Base-by-base conservation (phyloP, 1,140 invertebrate species). In the Pachyrhynchus sulphureomaculatus region DNA sequence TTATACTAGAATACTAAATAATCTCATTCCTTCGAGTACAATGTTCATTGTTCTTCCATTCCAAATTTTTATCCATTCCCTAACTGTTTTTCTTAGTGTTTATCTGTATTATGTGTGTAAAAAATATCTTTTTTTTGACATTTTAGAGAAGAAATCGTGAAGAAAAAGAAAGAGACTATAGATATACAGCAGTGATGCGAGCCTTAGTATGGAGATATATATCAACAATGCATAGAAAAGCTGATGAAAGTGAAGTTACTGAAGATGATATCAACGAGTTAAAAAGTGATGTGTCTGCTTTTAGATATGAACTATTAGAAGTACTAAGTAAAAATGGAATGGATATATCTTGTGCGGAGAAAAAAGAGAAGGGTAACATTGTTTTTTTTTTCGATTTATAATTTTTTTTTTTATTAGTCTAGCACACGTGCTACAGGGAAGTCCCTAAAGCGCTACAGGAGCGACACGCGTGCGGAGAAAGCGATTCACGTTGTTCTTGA, bases 261-360 rank as follows among this genome's bases (percentile, higher is more conserved):
- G 93, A 96, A 74, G 93, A 96, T 67, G 90, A 96, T 68, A 84
- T 96, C 42, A 95, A 94, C 67, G 94, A 97, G 78, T 83, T 97
- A 0, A 96, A 96, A 74, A 87, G 89, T 69, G 92, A 95, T 67
- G 88, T 96, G 13, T 89, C 88, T 0, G 81, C 88, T 0, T 84
- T 92, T 78, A 82, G 88, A 65, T 92, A 88, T 71, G 92, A 95
- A 75, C 81, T 96, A 58, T 77, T 95, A 0, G 91, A 95, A 67
- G 87, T 95, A 13, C 84, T 95, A 23, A 82, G 84, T 47, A 84
- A 78, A 71, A 92, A 90, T 66, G 89, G 89, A 20, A 87, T 92
- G 87, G 86, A 91, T 72, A 83, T 90, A 0, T 84, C 83, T 1
- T 83, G 79, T 2, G 84, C 83, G n/a, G 83, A 87, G 63, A 83